Conservation (phyloP, 2,113 vertebrate genomes). For the Oryzias melastigma region DNA sequence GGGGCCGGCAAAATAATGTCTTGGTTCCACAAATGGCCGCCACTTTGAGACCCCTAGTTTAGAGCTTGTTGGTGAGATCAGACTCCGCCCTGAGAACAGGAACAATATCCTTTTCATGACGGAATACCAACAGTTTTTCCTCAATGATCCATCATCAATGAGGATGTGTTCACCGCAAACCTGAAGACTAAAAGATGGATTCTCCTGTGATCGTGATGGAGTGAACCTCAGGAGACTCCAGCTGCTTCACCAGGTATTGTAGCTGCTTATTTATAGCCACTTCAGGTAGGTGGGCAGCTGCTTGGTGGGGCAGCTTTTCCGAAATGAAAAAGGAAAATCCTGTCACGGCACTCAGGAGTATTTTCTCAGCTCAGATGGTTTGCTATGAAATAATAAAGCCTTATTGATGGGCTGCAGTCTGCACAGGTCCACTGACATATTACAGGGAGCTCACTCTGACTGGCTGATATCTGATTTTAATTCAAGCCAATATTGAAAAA, state of each 20-base stretch:
- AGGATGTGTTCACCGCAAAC: not conserved
- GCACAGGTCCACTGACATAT: constrained; percentile 34
- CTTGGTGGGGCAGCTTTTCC: constrained; percentile 22
- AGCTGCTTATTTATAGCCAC: constrained; percentile 21
- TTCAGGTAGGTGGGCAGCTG: constrained; percentile 39
- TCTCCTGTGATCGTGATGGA: not conserved
- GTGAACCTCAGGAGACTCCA: constrained; percentile 6
- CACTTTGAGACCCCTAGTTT: no score
- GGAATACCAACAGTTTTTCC: not conserved
- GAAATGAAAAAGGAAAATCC: constrained; percentile 31
- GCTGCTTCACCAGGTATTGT: constrained; percentile 5
- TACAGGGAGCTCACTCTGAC: constrained; percentile 22
- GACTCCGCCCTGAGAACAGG: not conserved
- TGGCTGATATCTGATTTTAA: constrained; percentile 34
- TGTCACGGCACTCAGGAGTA: constrained; percentile 17
- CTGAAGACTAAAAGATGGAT: not conserved
- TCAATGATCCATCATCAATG: not conserved
- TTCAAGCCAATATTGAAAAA: constrained; percentile 46
- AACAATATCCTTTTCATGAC: not conserved
- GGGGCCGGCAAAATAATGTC: no score
- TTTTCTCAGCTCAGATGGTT: constrained; percentile 46
- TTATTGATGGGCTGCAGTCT: constrained; percentile 37
- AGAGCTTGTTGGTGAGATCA: not conserved
- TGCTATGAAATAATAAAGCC: constrained; percentile 47
- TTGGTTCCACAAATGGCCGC: no score